Conservation (phyloP, 2,888 invertebrate genomes). For the Exephanes ischioxanthus region DNA sequence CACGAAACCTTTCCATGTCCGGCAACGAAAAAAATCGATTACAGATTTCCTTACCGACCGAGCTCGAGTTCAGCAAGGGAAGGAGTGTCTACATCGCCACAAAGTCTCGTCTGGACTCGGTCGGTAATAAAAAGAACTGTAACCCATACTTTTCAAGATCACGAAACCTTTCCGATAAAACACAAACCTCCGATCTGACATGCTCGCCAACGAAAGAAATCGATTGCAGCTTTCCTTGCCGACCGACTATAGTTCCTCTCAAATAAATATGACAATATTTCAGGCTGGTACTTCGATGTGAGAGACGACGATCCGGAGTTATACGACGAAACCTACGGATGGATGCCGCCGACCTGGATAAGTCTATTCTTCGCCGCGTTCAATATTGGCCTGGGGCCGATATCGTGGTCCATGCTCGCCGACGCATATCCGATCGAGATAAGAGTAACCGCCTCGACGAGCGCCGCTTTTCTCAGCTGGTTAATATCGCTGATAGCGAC, state of each 20-base stretch:
- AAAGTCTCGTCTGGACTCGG: neutral
- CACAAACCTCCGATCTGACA: too few species aligned
- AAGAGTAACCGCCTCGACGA: constrained; percentile 71
- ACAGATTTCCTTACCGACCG: neutral
- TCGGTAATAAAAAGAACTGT: neutral
- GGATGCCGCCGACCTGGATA: constrained; percentile 79
- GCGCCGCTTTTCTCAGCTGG: constrained; percentile 75
- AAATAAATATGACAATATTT: neutral
- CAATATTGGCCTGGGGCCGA: constrained; percentile 80
- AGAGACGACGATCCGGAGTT: constrained; percentile 75
- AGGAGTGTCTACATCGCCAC: too few species aligned
- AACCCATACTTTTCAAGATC: too few species aligned
- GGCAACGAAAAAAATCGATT: neutral
- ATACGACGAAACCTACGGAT: constrained; percentile 77
- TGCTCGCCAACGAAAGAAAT: neutral
- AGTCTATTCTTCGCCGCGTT: constrained; percentile 76
- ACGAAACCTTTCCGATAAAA: neutral
- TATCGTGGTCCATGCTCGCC: constrained; percentile 79
- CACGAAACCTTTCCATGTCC: neutral
- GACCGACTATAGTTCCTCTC: constrained; percentile 5
- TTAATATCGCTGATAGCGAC: constrained; percentile 74
- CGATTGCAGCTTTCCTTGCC: neutral
- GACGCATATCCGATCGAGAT: constrained; percentile 79
- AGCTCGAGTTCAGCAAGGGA: neutral
- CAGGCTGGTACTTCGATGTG: constrained; percentile 77